Evolutionary conservation across 2,888 invertebrate genomes (phyloP), one percentile per base, ranked within the genome.

Genomic region (Pinctada fucata): DNA sequence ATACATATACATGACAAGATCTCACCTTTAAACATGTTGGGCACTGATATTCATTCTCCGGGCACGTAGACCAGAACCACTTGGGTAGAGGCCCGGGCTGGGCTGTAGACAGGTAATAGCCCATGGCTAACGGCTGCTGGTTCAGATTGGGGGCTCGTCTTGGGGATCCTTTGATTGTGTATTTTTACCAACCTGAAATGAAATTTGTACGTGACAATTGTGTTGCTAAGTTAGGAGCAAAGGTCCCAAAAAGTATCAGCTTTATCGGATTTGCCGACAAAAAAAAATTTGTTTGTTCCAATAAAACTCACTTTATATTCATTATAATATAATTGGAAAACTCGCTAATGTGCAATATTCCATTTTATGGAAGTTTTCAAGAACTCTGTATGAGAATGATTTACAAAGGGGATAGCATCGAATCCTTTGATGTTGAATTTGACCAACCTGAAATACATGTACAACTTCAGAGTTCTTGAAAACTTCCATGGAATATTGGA

Each of bases 71-170:
- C 99, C 99, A 99, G 84, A 96, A 95, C 93, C 93, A 93, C 76
- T 88, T 87, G 16, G 93, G 93, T 69, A 92, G 86, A 5, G 91
- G 91, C 0, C 92, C 92, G 3, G 92, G 86, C 51, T 86, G 83
- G 3, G 99, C 99, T 66, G 99, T 99, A 52, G 99, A 99, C 82
- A 99, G 97, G 93, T 97, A 95, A 94, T 98, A 99, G 76, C 99
- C 99, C 88, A 99, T 95, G 77, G 99, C 99, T 85, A 99, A 94
- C 8, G 99, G 99, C 94, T 99, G 99, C 93, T 99, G 99, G 86
- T 99, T 95, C 81, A 99, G 94, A 58, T 96, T 90, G 85, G 96
- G 69, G 97, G 97, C 93, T 97, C 95, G 92, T 96, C 96, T 82
- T 91, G 90, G 5, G 88, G 88, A 76, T 90, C 89, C 6, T 72